These are phyloP conservation scores for Cyclophora punctaria DNA, from an alignment of 2,888 invertebrate species.

Conservation along the genomic window DNA sequence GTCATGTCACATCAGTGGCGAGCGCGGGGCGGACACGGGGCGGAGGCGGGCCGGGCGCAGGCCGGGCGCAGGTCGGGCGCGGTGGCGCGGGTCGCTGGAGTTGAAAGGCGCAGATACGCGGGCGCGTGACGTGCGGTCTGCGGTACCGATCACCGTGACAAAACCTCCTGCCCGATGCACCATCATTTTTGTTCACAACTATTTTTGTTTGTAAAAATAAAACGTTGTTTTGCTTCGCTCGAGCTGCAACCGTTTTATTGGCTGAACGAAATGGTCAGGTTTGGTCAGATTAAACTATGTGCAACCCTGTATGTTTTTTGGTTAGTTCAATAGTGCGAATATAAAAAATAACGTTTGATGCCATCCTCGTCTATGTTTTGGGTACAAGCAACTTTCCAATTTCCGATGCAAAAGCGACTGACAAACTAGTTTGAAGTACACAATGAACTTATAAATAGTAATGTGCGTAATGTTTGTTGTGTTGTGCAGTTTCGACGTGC, in stretches of 20 bases:
- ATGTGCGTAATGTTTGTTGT: background rate
- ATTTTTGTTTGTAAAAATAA: slow-evolving; percentile 15
- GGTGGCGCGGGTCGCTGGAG: background rate
- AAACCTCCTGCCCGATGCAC: slow-evolving; percentile 19
- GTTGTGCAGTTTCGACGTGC: slow-evolving; percentile 84
- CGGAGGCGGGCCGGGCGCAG: slow-evolving; percentile 6
- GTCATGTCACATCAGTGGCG: slow-evolving; percentile 13
- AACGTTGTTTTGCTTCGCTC: slow-evolving; percentile 14
- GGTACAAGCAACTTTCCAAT: background rate
- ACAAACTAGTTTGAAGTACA: background rate
- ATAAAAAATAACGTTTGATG: slow-evolving; percentile 13
- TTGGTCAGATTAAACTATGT: slow-evolving; percentile 21
- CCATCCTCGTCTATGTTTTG: slow-evolving; percentile 11
- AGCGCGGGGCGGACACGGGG: slow-evolving; percentile 5
- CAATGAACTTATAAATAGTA: background rate
- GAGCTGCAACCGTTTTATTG: slow-evolving; percentile 18
- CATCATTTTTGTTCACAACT: slow-evolving; percentile 25
- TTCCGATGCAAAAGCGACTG: background rate
- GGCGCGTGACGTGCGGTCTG: slow-evolving; percentile 24
- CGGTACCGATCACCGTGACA: slow-evolving; percentile 15
- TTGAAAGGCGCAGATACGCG: background rate
- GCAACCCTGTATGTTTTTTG: slow-evolving; percentile 9
- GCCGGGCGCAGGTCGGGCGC: background rate
- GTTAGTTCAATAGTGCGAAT: slow-evolving; percentile 9
- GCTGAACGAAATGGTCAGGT: slow-evolving; percentile 10